Base-by-base conservation (phyloP, 92 coral and sea anemone species). In the Palythoa grandiflora region DNA sequence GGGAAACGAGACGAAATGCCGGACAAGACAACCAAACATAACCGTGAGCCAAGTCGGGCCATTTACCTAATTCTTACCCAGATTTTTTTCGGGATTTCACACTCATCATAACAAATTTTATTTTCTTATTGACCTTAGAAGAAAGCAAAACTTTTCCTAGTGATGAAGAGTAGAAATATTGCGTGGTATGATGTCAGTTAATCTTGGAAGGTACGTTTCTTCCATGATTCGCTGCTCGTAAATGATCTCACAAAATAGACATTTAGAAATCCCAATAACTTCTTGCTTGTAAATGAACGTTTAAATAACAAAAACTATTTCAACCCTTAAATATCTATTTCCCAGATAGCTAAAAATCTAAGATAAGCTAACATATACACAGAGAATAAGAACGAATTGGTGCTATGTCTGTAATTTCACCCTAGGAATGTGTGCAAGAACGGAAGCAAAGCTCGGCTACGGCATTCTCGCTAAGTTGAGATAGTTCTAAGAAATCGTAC, bases 181-280 rank as follows among this genome's bases (percentile, higher is more conserved):
- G 98, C 98, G 98, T 96, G 93, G 86, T 84, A 96, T 96, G 98
- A 96, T 94, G 96, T 94, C 95, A 96, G 88, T 40, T 28, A 55
- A 68, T 84, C 85, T 73, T 16, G 68, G 80, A 74, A 84, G 87
- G 86, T 35, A 36, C 11, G 88, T 74, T 44, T 74, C 91, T 78
- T 48, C 52, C 80, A 83, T 57, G 68, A 83, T 44, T 68, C 80
- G 80, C 88, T 87, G 74, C 73, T 66, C 38, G 40, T 15, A 70
- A 77, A 88, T 91, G 94, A 91, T 88, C 91, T 91, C 77, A 91
- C 85, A 76, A 80, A 84, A 77, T 72, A 89, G 89, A 91, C 94
- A 95, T 91, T 84, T 93, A 85, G 60, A 60, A 60, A 40, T 68
- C 47, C 85, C 3, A 47, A 66, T 19, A 38, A 3, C 53, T 68